Percentiles rank a stretch among this genome's conserved stretches.
phyloP scores from a whole-genome alignment of 2,113 vertebrate genomes.

The Emydocephalus ijimae region DNA sequence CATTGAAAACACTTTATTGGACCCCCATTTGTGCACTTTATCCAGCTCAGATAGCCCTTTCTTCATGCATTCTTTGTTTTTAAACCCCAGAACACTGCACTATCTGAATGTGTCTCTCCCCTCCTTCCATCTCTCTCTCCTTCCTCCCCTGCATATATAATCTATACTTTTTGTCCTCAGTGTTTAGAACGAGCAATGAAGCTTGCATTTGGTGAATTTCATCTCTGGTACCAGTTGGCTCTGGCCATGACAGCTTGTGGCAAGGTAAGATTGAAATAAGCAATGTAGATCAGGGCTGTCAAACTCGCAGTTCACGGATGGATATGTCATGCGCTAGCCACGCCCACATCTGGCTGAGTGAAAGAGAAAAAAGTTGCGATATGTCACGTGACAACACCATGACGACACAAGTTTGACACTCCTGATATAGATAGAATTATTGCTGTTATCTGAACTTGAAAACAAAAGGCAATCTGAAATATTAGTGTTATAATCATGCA shows the following conservation, averaged over 20 bases:
- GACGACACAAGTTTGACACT: too few relatives aligned
- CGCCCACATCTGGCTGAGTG: too few relatives aligned
- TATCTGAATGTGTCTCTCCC: neutral
- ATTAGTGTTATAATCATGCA: neutral
- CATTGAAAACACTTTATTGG: neutral
- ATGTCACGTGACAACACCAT: too few relatives aligned
- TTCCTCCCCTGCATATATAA: neutral
- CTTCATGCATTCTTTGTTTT: neutral
- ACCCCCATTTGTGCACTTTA: neutral
- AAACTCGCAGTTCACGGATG: too few relatives aligned
- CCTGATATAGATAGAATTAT: neutral
- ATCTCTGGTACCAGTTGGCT: conserved; percentile 96
- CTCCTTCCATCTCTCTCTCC: neutral
- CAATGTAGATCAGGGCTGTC: neutral
- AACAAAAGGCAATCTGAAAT: neutral
- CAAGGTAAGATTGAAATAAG: conserved; percentile 81
- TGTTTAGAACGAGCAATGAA: conserved; percentile 97
- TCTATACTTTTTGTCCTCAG: conserved; percentile 57
- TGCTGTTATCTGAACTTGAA: neutral
- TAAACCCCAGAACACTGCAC: neutral
- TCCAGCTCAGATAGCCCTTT: neutral
- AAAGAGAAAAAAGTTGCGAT: too few relatives aligned
- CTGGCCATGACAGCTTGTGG: conserved; percentile 93
- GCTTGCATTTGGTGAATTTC: conserved; percentile 95
- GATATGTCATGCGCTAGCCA: too few relatives aligned